Evolutionary conservation across 2,888 invertebrate genomes (phyloP).

Genomic region (Eugnorisma glareosa): DNA sequence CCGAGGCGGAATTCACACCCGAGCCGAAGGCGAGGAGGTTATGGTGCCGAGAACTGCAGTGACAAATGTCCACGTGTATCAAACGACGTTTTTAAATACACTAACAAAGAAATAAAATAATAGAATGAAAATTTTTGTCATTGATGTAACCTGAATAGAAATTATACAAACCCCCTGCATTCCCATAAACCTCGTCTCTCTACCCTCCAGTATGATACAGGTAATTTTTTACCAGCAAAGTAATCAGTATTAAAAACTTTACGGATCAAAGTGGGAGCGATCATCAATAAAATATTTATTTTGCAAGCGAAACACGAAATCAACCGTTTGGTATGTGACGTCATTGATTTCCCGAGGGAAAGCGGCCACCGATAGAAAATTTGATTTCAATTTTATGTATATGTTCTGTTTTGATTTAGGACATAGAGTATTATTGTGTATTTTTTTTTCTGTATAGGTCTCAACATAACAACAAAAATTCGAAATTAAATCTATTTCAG

Average conservation of each 20-base stretch:
- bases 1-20: too few species aligned
- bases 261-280: constrained; percentile 74
- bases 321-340: constrained; percentile 74
- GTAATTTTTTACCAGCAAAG: constrained; percentile 38
- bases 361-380: constrained; percentile 73
- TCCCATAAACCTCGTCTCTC: background rate
- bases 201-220: constrained; percentile 18
- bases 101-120: too few species aligned
- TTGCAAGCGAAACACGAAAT: constrained; percentile 78
- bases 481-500: too few species aligned
- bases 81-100: too few species aligned
- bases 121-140: too few species aligned
- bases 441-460: background rate
- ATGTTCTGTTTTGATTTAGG: constrained; percentile 72
- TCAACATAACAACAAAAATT: too few species aligned
- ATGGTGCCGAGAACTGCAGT: too few species aligned
- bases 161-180: too few species aligned
- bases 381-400: constrained; percentile 81
- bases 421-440: constrained; percentile 47
- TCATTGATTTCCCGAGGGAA: constrained; percentile 82
- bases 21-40: too few species aligned
- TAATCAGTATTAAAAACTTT: constrained; percentile 77
- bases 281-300: constrained; percentile 82
- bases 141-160: too few species aligned
- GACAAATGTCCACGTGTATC: too few species aligned